Conservation (phyloP, 35 echinoderm and acorn worm species). For the Apostichopus japonicus region DNA sequence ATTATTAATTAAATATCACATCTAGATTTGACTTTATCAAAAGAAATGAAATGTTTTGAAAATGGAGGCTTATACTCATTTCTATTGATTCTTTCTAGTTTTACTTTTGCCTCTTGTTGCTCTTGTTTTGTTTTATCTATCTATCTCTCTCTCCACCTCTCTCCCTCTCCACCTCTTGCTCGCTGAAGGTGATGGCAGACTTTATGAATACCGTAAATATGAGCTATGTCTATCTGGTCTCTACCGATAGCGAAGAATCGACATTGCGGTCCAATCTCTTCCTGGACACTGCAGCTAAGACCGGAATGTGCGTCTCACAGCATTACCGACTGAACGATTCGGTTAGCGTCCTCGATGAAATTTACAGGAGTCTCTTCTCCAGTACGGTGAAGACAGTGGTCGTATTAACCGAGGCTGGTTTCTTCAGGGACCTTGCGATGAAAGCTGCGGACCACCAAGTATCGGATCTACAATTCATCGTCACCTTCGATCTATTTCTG, state of each 20-base stretch:
- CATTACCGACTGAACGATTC: neutral
- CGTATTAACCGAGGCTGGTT: neutral
- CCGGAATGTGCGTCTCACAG: slow-evolving; percentile 7
- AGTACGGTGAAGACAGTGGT: neutral
- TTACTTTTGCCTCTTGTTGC: neutral
- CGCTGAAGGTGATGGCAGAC: neutral
- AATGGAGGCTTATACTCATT: no score
- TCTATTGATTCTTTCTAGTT: neutral
- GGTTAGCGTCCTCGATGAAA: neutral
- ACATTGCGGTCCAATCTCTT: neutral
- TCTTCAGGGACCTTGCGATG: neutral
- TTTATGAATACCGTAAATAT: neutral
- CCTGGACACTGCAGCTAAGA: neutral
- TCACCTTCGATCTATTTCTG: neutral
- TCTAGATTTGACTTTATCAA: no score
- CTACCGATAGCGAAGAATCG: neutral
- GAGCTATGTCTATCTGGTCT: neutral
- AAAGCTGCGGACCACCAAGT: neutral
- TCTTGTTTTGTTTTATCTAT: neutral
- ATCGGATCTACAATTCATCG: neutral
- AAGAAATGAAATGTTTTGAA: no score
- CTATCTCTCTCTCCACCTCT: no score
- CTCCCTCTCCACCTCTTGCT: no score
- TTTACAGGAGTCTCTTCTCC: neutral
- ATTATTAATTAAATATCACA: no score